A percentile compares a stretch with the other conserved stretches of the same genome.
These are phyloP conservation scores for Baronia brevicornis DNA, from an alignment of 2,888 invertebrate genomes.

Conservation along the genomic window DNA sequence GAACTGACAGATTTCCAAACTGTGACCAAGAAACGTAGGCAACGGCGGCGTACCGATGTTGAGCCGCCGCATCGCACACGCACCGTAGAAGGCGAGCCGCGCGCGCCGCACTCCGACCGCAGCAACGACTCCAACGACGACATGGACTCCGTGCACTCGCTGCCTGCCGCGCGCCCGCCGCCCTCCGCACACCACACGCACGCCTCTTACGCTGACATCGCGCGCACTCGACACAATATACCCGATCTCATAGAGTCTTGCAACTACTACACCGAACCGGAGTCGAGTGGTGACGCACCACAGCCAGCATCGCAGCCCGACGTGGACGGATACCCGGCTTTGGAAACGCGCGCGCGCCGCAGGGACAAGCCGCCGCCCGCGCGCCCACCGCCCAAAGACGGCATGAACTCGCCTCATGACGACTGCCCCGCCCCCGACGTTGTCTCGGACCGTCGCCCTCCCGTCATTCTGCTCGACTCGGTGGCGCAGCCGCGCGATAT, in stretches of 20 bases:
- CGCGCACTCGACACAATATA: conserved; percentile 73
- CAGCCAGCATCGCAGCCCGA: conserved; percentile 32
- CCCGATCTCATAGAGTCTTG: conserved; percentile 71
- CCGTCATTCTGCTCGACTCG: conserved; percentile 84
- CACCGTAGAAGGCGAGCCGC: conserved; percentile 71
- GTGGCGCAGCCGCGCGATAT: conserved; percentile 68
- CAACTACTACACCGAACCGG: conserved; percentile 55
- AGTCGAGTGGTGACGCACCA: conserved; percentile 16
- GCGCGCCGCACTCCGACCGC: conserved; percentile 89
- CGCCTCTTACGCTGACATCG: conserved; percentile 89
- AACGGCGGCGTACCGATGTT: conserved; percentile 79
- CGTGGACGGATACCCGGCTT: conserved; percentile 28
- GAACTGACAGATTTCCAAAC: conserved; percentile 86
- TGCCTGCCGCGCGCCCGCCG: conserved; percentile 78
- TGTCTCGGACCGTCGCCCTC: conserved; percentile 74
- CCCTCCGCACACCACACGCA: conserved; percentile 71
- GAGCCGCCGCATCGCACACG: conserved; percentile 36
- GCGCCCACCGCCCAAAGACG: conserved; percentile 23
- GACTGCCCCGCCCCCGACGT: conserved; percentile 56
- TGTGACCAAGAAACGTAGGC: conserved; percentile 87
- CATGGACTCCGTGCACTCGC: conserved; percentile 89
- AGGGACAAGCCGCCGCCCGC: conserved; percentile 18
- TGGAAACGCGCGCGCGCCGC: conserved; percentile 21
- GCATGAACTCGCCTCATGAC: conserved; percentile 35
- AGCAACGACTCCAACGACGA: conserved; percentile 87